A percentile compares a stretch with the other conserved stretches of the same genome.
Evolutionary conservation across 2,888 invertebrate genomes (phyloP).

Genomic region (Smittia sp.): DNA sequence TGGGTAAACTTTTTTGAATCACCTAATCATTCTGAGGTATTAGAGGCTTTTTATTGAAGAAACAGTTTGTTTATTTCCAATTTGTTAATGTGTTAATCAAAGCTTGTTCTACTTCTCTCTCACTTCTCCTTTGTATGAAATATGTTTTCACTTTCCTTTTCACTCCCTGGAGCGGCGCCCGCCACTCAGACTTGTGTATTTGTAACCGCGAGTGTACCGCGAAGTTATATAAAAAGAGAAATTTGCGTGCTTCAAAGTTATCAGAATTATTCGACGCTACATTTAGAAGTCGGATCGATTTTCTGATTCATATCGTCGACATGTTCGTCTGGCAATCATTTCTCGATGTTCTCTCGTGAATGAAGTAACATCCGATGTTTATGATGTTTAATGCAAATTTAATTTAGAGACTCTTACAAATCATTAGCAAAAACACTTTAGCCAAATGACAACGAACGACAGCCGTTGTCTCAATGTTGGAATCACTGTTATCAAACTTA

Average conservation of each 20-base stretch:
- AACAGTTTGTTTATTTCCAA: neutral
- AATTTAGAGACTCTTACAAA: neutral
- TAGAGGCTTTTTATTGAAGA: neutral
- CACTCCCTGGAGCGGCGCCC: too few species aligned
- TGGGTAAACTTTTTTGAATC: constrained; percentile 55
- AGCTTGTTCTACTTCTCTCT: neutral
- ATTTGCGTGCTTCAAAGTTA: constrained; percentile 34
- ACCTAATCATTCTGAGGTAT: neutral
- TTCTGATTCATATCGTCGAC: constrained; percentile 20
- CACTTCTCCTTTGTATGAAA: constrained; percentile 5
- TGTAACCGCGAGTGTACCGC: too few species aligned
- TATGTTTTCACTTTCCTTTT: constrained; percentile 1
- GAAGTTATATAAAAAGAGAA: constrained; percentile 1
- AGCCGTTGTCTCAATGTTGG: neutral
- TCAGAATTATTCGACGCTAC: constrained; percentile 9
- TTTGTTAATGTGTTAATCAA: constrained; percentile 12
- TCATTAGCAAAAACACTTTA: too few species aligned
- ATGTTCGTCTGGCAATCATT: neutral
- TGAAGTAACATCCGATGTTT: neutral
- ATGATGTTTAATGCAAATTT: constrained; percentile 20
- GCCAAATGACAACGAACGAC: too few species aligned
- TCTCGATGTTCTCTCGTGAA: neutral
- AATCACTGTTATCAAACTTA: neutral
- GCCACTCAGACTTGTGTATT: too few species aligned
- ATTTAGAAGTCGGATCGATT: constrained; percentile 37